Conservation (phyloP, 2,113 vertebrate genomes). For the Ascaphus truei region DNA sequence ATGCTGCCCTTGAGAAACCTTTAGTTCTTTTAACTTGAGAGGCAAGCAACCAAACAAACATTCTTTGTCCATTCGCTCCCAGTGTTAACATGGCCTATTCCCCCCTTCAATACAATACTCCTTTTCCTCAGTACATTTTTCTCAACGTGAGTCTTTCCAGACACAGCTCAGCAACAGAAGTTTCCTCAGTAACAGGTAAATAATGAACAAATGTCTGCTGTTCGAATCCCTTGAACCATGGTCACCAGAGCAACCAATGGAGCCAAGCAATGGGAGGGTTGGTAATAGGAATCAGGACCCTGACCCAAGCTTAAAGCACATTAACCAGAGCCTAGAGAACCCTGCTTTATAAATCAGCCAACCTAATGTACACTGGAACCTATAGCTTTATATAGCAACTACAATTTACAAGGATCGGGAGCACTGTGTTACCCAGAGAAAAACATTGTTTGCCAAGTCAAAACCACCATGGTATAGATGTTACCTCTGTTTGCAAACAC, state of each 20-base stretch:
- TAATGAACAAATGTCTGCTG: not conserved
- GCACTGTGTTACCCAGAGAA: too few species aligned
- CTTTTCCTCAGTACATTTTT: not conserved
- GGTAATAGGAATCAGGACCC: not conserved
- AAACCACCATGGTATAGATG: too few species aligned
- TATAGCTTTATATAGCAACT: too few species aligned
- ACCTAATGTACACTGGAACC: too few species aligned
- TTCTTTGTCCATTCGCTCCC: not conserved
- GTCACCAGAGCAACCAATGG: constrained; percentile 11
- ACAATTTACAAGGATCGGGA: too few species aligned
- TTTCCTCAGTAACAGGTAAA: not conserved
- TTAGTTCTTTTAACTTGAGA: not conserved
- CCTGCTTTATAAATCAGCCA: not conserved
- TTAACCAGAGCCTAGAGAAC: not conserved
- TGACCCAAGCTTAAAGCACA: not conserved
- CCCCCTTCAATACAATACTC: not conserved
- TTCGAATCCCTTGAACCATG: not conserved
- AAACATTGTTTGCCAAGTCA: too few species aligned
- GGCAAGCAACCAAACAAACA: not conserved
- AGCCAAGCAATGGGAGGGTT: not conserved
- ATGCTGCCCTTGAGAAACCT: not conserved
- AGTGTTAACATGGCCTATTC: not conserved
- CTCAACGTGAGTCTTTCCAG: not conserved
- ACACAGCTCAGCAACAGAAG: not conserved
- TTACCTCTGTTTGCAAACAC: too few species aligned